Percentiles rank a stretch among this genome's conserved stretches.
phyloP scores from a whole-genome alignment of 2,888 invertebrate species.

The Caenorhabditis sp. region DNA sequence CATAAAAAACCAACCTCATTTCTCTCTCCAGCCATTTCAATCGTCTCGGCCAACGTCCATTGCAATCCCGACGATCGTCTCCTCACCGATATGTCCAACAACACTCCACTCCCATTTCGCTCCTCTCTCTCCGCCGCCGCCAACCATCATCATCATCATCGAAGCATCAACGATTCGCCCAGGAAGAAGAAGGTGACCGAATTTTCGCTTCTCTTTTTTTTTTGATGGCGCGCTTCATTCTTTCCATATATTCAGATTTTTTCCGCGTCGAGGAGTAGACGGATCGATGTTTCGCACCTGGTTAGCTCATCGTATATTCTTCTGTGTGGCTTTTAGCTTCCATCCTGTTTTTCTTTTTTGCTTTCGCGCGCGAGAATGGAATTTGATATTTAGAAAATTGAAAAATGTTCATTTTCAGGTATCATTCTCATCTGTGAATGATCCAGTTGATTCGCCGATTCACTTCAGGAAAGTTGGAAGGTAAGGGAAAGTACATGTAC shows the following conservation, averaged over 20 bases:
- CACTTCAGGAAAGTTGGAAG: conserved; percentile 26
- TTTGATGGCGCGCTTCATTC: background rate
- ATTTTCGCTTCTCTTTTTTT: background rate
- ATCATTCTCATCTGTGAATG: conserved; percentile 30
- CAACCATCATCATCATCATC: no score
- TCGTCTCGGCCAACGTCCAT: conserved; percentile 30
- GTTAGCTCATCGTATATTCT: background rate
- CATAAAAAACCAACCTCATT: no score
- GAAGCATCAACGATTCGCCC: conserved; percentile 14
- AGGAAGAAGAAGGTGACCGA: conserved; percentile 4
- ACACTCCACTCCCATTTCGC: background rate
- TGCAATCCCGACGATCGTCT: conserved; percentile 34
- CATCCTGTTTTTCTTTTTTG: background rate
- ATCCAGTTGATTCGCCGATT: conserved; percentile 33
- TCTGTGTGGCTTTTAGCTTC: conserved; percentile 1
- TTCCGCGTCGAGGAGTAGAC: background rate
- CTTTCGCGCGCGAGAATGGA: no score
- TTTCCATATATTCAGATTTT: background rate
- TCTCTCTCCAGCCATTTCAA: conserved; percentile 23
- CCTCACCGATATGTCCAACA: background rate
- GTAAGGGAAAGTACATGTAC: no score
- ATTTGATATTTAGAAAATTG: no score
- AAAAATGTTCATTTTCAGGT: conserved; percentile 17
- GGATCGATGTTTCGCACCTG: conserved; percentile 36
- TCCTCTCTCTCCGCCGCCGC: conserved; percentile 25